Conservation (phyloP, 2,888 invertebrate genomes). For the Philopedon plagiatum region DNA sequence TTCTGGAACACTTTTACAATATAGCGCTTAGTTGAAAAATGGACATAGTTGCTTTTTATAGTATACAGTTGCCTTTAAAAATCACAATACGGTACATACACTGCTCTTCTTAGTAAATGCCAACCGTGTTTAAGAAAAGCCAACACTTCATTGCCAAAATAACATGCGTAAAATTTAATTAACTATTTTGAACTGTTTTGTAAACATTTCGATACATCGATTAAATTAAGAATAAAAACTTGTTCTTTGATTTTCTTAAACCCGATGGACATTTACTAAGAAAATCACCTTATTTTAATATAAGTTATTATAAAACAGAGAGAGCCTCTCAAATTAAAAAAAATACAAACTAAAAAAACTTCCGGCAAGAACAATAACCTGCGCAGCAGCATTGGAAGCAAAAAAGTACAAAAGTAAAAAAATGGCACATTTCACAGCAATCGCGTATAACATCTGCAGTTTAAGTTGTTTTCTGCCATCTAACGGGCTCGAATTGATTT, state of each 20-base stretch:
- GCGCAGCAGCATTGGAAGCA: conserved; percentile 9
- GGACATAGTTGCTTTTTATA: conserved; percentile 29
- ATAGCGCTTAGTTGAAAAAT: conserved; percentile 25
- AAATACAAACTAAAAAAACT: not conserved
- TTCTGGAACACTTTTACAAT: conserved; percentile 12
- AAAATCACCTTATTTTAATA: not conserved
- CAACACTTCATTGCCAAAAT: too few relatives aligned
- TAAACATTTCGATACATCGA: too few relatives aligned
- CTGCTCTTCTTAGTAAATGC: not conserved
- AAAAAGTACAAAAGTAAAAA: conserved; percentile 44
- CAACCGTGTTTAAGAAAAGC: not conserved
- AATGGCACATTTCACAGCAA: conserved; percentile 69
- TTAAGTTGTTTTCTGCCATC: not conserved
- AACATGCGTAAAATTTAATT: too few relatives aligned
- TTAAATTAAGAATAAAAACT: too few relatives aligned
- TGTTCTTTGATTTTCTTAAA: too few relatives aligned
- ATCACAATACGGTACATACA: conserved; percentile 8
- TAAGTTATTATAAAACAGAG: not conserved
- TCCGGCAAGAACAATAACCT: not conserved
- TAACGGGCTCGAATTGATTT: too few relatives aligned
- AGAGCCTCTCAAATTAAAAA: not conserved
- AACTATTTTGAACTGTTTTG: too few relatives aligned
- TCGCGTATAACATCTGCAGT: conserved; percentile 1
- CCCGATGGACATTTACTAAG: not conserved
- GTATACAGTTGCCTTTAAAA: conserved; percentile 32